Conservation (phyloP, 1,140 invertebrate species). For the Papilio polyxenes region DNA sequence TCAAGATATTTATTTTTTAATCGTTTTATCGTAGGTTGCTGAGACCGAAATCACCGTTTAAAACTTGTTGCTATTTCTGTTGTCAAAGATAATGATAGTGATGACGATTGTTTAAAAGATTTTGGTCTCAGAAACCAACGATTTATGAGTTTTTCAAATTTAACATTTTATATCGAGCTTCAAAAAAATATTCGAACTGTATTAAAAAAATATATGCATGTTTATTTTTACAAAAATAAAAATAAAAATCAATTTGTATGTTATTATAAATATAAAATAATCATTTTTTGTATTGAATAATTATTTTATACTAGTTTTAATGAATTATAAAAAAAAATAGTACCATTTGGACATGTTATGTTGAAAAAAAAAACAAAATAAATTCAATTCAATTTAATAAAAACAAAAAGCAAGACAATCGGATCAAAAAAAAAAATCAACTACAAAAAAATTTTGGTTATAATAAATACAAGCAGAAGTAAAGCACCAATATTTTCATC, state of each 20-base stretch:
- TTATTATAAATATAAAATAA: not conserved
- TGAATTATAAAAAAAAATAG: conserved; percentile 32
- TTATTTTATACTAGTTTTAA: not conserved
- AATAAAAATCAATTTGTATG: not conserved
- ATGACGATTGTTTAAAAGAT: too few species aligned
- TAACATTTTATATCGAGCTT: not conserved
- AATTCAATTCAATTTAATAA: conserved; percentile 32
- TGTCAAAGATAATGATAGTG: too few species aligned
- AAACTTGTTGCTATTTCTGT: too few species aligned
- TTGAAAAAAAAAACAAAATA: conserved; percentile 22
- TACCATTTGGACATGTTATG: conserved; percentile 37
- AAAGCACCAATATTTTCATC: conserved; percentile 28
- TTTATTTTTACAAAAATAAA: not conserved
- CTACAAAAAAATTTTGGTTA: conserved; percentile 32
- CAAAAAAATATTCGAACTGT: not conserved
- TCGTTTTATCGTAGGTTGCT: not conserved
- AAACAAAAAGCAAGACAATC: conserved; percentile 39
- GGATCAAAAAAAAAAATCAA: conserved; percentile 35
- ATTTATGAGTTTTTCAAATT: not conserved
- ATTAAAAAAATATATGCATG: not conserved
- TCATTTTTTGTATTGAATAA: not conserved
- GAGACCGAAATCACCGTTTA: too few species aligned
- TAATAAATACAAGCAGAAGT: conserved; percentile 37
- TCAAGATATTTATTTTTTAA: conserved; percentile 27
- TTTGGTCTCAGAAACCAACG: not conserved